phyloP scores from a whole-genome alignment of 1,140 invertebrate genomes.

The Drosophila kikkawai region DNA sequence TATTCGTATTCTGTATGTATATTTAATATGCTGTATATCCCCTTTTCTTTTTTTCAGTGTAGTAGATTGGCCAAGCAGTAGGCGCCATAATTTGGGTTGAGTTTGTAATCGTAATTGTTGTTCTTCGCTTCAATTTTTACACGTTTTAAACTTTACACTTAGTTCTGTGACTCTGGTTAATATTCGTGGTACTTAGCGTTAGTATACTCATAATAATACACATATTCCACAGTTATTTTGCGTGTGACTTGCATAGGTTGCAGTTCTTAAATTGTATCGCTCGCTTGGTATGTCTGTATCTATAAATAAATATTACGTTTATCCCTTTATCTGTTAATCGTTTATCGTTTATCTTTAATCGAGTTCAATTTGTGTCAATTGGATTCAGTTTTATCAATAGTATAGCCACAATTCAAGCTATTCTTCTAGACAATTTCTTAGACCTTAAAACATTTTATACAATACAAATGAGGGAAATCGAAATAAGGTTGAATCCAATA shows the following conservation, averaged over 20 bases:
- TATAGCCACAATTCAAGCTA: constrained; percentile 58
- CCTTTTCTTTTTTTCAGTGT: constrained; percentile 49
- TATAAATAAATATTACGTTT: constrained; percentile 71
- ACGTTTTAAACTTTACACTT: constrained; percentile 43
- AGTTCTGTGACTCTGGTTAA: constrained; percentile 56
- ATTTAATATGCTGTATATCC: constrained; percentile 66
- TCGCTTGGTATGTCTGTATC: constrained; percentile 76
- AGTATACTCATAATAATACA: constrained; percentile 66
- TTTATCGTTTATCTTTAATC: constrained; percentile 1
- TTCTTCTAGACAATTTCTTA: constrained; percentile 63
- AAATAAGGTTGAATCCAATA: constrained; percentile 48
- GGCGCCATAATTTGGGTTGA: constrained; percentile 72
- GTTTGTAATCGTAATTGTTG: constrained; percentile 52
- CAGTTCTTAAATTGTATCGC: constrained; percentile 57
- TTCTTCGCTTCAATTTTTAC: constrained; percentile 42
- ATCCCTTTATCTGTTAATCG: constrained; percentile 5
- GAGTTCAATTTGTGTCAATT: constrained; percentile 21
- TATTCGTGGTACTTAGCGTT: constrained; percentile 56
- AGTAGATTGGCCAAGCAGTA: constrained; percentile 75
- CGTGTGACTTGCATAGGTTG: constrained; percentile 62
- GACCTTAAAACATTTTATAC: constrained; percentile 66
- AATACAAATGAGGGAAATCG: constrained; percentile 59
- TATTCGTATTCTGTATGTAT: constrained; percentile 74
- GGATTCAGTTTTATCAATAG: constrained; percentile 34
- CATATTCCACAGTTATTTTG: constrained; percentile 46